Base-by-base conservation (phyloP, 2,113 vertebrate genomes). In the Silurus meridionalis region DNA sequence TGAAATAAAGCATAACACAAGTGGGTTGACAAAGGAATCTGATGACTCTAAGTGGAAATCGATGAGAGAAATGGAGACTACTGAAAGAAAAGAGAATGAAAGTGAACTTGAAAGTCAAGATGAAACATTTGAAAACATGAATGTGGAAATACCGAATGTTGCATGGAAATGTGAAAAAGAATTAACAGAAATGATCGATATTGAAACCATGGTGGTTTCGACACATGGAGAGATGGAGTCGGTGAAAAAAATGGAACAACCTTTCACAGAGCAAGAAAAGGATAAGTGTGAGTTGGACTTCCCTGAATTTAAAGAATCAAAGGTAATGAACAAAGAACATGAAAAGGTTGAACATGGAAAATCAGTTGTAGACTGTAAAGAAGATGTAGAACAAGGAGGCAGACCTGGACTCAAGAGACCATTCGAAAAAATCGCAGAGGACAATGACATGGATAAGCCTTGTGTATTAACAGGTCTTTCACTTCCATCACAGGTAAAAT, bases 51-150 rank as follows among this genome's bases (percentile, higher is more conserved):
- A 85, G 79, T 46, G 21, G 8, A 61, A n/a, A 85, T 10, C 75
- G 50, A 71, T 71, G n/a, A 86, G 89, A 46, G 80, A 91, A 60
- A 91, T 86, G 21, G 89, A 89, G 88, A 83, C 89, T 89, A 90
- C 83, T 91, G 25, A 71, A 72, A 69, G 37, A 55, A 87, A 69
- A 17, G 66, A 13, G n/a, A n/a, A 58, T 8, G 1, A 17, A 57
- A 25, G 8, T 37, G 80, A 28, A 52, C 14, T 46, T 74, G 48
- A n/a, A 17, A 52, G 28, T 19, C 9, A 7, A 7, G 23, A 60
- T 10, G 75, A 80, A 66, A 82, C 8, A 10, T 46, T 58, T 61
- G 57, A 75, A 1, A 91, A 79, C 10, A 23, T 81, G 21, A 28
- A 84, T 0, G 28, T 46, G 23, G 10, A 83, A 1, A 71, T 86